Percentiles rank a stretch among this genome's conserved stretches.
phyloP scores from a whole-genome alignment of 2,888 invertebrate genomes.

The Eurytoma californica region DNA sequence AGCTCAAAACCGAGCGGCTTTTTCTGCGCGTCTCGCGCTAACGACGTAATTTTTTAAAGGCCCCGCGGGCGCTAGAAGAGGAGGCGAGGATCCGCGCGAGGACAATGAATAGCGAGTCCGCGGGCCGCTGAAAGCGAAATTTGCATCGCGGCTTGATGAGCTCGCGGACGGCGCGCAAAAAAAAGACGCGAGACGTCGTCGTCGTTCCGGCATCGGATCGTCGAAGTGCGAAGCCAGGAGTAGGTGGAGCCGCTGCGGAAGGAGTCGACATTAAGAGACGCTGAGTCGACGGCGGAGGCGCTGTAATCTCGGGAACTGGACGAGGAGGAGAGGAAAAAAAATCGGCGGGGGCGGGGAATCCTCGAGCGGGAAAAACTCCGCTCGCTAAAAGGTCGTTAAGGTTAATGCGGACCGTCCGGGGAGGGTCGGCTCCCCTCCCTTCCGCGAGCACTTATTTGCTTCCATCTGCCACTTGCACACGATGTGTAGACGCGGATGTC shows the following conservation, averaged over 20 bases:
- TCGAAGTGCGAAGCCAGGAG: constrained; percentile 1
- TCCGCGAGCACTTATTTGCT: constrained; percentile 13
- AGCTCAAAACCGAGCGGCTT: constrained; percentile 12
- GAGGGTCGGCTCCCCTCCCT: constrained; percentile 2
- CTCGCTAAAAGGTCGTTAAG: constrained; percentile 66
- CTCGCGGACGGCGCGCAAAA: constrained; percentile 20
- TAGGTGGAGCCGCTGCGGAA: constrained; percentile 28
- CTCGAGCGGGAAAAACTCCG: constrained; percentile 54
- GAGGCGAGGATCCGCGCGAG: background rate
- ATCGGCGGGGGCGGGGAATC: constrained; percentile 12
- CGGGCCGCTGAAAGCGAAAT: constrained; percentile 33
- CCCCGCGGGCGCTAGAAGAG: background rate
- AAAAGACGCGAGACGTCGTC: constrained; percentile 1
- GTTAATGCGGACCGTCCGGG: constrained; percentile 59
- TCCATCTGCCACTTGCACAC: background rate
- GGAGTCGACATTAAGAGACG: constrained; percentile 59
- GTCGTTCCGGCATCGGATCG: background rate
- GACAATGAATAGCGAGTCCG: constrained; percentile 38
- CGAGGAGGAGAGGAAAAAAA: constrained; percentile 28
- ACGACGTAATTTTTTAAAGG: constrained; percentile 52
- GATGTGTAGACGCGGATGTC: background rate
- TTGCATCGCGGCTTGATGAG: constrained; percentile 40
- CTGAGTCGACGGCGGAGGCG: constrained; percentile 53
- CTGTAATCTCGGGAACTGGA: constrained; percentile 56
- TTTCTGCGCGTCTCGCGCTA: constrained; percentile 32